These are phyloP conservation scores for Rhagoletis pomonella DNA, from an alignment of 1,140 invertebrate genomes.

Conservation along the genomic window DNA sequence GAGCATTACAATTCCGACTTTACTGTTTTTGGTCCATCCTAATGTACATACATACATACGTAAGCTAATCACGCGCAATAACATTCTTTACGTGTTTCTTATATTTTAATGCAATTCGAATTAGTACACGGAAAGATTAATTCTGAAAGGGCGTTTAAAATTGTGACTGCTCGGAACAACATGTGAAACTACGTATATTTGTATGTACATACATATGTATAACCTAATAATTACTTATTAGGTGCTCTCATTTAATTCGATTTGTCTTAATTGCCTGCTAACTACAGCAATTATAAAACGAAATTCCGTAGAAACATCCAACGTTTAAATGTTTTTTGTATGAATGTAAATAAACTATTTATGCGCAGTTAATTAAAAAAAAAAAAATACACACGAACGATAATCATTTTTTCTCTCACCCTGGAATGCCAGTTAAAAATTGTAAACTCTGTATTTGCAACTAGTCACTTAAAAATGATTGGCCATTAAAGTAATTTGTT, in stretches of 20 bases:
- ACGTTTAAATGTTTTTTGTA: neutral
- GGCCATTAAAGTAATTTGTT: conserved; percentile 14
- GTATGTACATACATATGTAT: neutral
- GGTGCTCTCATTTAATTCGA: neutral
- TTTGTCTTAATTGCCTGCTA: conserved; percentile 18
- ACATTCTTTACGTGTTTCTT: too few relatives aligned
- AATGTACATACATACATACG: too few relatives aligned
- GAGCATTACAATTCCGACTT: too few relatives aligned
- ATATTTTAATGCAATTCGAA: too few relatives aligned
- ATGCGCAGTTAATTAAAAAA: neutral
- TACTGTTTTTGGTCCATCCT: too few relatives aligned
- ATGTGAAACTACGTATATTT: too few relatives aligned
- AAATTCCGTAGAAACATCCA: neutral
- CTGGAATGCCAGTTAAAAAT: neutral
- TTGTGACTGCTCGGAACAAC: too few relatives aligned
- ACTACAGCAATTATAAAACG: neutral
- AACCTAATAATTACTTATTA: too few relatives aligned
- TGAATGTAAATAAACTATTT: neutral
- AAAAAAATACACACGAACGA: neutral
- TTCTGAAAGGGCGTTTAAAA: too few relatives aligned
- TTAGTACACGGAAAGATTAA: too few relatives aligned
- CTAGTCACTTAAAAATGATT: neutral
- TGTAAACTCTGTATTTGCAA: too few relatives aligned
- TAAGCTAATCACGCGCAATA: too few relatives aligned
- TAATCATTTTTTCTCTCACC: neutral